Base-by-base conservation (phyloP, 2,113 vertebrate species). In the Saccopteryx leptura region DNA sequence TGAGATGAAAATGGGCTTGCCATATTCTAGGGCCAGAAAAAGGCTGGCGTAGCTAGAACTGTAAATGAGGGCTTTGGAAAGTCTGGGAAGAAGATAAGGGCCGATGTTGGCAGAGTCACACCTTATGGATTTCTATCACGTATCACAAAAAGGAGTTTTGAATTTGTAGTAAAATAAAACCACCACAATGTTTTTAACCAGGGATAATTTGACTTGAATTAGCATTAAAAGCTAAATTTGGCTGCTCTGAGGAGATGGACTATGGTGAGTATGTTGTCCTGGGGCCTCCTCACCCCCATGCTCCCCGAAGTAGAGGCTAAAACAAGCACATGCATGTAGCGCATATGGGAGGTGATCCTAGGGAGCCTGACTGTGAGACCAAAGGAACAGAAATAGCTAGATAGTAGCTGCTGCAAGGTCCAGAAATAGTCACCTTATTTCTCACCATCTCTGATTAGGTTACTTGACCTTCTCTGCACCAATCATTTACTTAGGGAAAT, bases 281-380 rank as follows among this genome's bases (percentile, higher is more conserved):
- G 12, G 21, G 4, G 5, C 8, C 9, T 1, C 7, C 1, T 2
- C 2, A 39, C 9, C 19, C 24, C 50, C 15, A 9, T 7, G 15
- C 3, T n/a, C 26, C 75, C 6, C 1, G 23, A 28, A 60, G 78
- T 46, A 79, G 54, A n/a, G 10, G 5, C 7, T 23, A 19, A 94
- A 60, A n/a, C 1, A 19, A 71, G n/a, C 48, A 63, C 39, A 7
- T 31, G 26, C 50, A 17, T 4, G 7, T 18, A 7, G 19, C 9
- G n/a, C 17, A 39, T 39, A 14, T 63, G 18, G 23, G n/a, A 54
- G 7, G 75, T 46, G 68, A 74, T 39, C n/a, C 17, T 39, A 0
- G 7, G 33, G 68, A 69, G 2, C 24, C 15, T 9, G 9, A 71
- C 14, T 54, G 28, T 88, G 72, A 48, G 23, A 23, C 31, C 48